A percentile compares a stretch with the other conserved stretches of the same genome.
Conservation (phyloP, 2,797 vertebrate genomes). For the Coregonus suidteri region DNA sequence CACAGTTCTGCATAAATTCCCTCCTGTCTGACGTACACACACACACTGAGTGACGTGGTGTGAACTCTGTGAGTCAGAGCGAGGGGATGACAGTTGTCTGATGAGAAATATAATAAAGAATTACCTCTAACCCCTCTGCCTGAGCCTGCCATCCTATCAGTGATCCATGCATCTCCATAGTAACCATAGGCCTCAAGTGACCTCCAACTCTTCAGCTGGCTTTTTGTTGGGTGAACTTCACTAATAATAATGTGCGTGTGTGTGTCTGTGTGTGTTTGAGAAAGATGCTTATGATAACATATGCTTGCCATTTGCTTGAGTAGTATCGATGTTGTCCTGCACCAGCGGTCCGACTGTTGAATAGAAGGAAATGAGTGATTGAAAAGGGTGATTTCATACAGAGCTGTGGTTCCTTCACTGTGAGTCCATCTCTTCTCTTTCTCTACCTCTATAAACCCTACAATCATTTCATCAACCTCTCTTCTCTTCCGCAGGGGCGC, state of each 20-base stretch:
- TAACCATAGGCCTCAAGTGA: slow-evolving; percentile 14
- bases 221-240: slow-evolving; percentile 12
- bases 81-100: slow-evolving; percentile 18
- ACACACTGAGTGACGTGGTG: slow-evolving; percentile 19
- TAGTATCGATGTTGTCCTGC: slow-evolving; percentile 9
- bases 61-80: not conserved
- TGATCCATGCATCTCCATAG: slow-evolving; percentile 38
- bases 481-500: slow-evolving; percentile 62
- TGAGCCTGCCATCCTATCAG: slow-evolving; percentile 24
- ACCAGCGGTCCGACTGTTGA: slow-evolving; percentile 34
- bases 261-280: slow-evolving; percentile 14
- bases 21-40: slow-evolving; percentile 14
- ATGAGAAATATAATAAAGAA: slow-evolving; percentile 45
- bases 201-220: slow-evolving; percentile 22
- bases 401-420: slow-evolving; percentile 34
- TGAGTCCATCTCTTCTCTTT: slow-evolving; percentile 24
- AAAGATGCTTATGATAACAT: not conserved
- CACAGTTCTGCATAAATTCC: slow-evolving; percentile 35
- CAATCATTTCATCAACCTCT: slow-evolving; percentile 74
- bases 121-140: slow-evolving; percentile 41
- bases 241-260: slow-evolving; percentile 19
- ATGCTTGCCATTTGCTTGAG: not conserved
- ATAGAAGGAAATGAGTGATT: slow-evolving; percentile 50
- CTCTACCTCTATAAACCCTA: slow-evolving; percentile 48
- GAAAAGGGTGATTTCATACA: slow-evolving; percentile 40